Conservation (phyloP, 2,888 invertebrate genomes). For the Tenthredo livida region DNA sequence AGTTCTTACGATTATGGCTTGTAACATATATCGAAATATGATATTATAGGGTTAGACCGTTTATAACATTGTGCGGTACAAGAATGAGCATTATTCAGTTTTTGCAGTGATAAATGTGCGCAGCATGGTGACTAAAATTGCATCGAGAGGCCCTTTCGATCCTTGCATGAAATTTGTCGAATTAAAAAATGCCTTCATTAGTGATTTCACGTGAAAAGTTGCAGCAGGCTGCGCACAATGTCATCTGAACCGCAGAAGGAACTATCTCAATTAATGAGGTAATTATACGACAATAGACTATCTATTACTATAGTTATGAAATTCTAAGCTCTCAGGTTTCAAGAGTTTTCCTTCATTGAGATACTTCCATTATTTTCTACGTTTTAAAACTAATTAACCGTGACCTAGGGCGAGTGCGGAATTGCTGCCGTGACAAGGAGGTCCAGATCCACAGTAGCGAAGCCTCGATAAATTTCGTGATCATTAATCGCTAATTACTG, state of each 20-base stretch:
- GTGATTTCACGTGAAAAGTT: not conserved
- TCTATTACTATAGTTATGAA: slow-evolving; percentile 16
- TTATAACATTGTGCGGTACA: slow-evolving; percentile 26
- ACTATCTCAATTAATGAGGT: slow-evolving; percentile 75
- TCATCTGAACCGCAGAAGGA: slow-evolving; percentile 66
- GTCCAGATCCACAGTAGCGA: slow-evolving; percentile 70
- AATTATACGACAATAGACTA: slow-evolving; percentile 65
- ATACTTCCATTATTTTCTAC: slow-evolving; percentile 66
- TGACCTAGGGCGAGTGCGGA: slow-evolving; percentile 50
- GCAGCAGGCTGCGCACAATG: slow-evolving; percentile 23
- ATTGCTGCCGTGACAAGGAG: slow-evolving; percentile 75
- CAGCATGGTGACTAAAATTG: not conserved
- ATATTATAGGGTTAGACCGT: slow-evolving; percentile 29
- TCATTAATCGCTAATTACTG: slow-evolving; percentile 40
- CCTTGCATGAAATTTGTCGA: not conserved
- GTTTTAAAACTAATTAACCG: slow-evolving; percentile 46
- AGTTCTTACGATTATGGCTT: slow-evolving; percentile 60
- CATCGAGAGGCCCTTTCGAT: not conserved
- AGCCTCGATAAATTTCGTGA: slow-evolving; percentile 61
- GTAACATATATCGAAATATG: slow-evolving; percentile 57
- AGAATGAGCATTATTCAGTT: slow-evolving; percentile 51
- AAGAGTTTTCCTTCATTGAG: slow-evolving; percentile 68
- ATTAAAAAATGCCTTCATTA: not conserved
- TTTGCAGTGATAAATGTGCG: slow-evolving; percentile 37
- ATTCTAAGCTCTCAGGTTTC: not conserved